Conservation (phyloP, 2,888 invertebrate genomes). For the Drosophila engyochracea region DNA sequence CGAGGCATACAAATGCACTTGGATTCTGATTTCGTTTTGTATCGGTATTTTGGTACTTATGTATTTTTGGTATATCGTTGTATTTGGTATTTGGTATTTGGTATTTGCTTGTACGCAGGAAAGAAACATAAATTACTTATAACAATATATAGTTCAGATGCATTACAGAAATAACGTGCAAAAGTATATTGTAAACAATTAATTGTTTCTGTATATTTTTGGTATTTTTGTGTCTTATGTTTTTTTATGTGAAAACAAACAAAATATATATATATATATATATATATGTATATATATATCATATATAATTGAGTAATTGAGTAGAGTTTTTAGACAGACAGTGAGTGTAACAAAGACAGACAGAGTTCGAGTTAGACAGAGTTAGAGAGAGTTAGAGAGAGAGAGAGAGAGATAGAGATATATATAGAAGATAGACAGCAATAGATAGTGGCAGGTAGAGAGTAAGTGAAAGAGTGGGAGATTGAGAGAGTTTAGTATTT, state of each 20-base stretch:
- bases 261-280: slow-evolving; percentile 56
- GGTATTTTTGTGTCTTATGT: slow-evolving; percentile 34
- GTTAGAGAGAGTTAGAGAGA: slow-evolving; percentile 12
- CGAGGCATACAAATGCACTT: slow-evolving; percentile 71
- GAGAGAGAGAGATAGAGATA: slow-evolving; percentile 21
- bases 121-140: slow-evolving; percentile 80
- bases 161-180: slow-evolving; percentile 82
- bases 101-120: slow-evolving; percentile 68
- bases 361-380: slow-evolving; percentile 33
- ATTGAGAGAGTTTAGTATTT: slow-evolving; percentile 51
- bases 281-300: slow-evolving; percentile 56
- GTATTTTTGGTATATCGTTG: slow-evolving; percentile 42
- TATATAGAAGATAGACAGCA: slow-evolving; percentile 12
- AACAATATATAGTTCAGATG: slow-evolving; percentile 81
- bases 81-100: slow-evolving; percentile 26
- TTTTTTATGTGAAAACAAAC: slow-evolving; percentile 65
- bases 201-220: slow-evolving; percentile 61
- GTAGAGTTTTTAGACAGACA: slow-evolving; percentile 53
- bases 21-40: slow-evolving; percentile 78
- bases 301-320: slow-evolving; percentile 46
- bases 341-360: slow-evolving; percentile 46
- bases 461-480: slow-evolving; percentile 42
- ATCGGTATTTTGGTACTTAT: slow-evolving; percentile 31
- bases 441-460: slow-evolving; percentile 45
- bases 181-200: slow-evolving; percentile 81